phyloP scores from a whole-genome alignment of 1,140 invertebrate species.

The Bombus affinis region DNA sequence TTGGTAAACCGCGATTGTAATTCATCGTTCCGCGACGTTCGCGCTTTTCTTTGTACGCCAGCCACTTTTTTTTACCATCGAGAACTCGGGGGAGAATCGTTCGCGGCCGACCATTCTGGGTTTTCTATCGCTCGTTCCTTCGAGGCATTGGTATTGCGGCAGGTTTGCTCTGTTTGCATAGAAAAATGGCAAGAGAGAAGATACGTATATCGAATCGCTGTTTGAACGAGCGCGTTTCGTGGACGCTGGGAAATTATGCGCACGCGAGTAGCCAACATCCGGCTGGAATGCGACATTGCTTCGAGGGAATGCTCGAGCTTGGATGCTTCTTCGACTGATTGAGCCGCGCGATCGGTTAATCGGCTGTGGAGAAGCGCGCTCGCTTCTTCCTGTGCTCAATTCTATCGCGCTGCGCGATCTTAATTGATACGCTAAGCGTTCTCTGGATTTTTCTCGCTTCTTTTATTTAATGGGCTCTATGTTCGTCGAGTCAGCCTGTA shows the following conservation, averaged over 20 bases:
- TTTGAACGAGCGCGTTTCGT: not conserved
- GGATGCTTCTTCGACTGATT: constrained; percentile 20
- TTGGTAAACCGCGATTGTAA: constrained; percentile 56
- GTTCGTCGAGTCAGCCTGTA: not conserved
- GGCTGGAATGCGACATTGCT: constrained; percentile 19
- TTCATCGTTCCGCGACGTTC: constrained; percentile 46
- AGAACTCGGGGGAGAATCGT: not conserved
- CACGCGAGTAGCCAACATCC: constrained; percentile 9
- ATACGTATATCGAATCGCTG: not conserved
- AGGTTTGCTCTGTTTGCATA: not conserved
- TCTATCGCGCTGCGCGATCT: constrained; percentile 14
- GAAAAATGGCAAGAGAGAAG: not conserved
- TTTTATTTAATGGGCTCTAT: not conserved
- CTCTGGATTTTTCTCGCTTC: too few species aligned
- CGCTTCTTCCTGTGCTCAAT: constrained; percentile 7
- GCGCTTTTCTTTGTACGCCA: constrained; percentile 10
- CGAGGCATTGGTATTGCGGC: too few species aligned
- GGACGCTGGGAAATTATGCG: constrained; percentile 22
- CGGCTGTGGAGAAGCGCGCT: not conserved
- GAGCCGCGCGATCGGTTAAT: constrained; percentile 20
- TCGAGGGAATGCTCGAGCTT: not conserved
- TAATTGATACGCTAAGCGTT: constrained; percentile 24
- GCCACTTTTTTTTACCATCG: constrained; percentile 15
- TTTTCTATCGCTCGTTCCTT: not conserved
- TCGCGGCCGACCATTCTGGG: not conserved